Evolutionary conservation across 2,113 vertebrate species (phyloP), one percentile per base, ranked within the genome.

Genomic region (Sclerurus mexicanus): DNA sequence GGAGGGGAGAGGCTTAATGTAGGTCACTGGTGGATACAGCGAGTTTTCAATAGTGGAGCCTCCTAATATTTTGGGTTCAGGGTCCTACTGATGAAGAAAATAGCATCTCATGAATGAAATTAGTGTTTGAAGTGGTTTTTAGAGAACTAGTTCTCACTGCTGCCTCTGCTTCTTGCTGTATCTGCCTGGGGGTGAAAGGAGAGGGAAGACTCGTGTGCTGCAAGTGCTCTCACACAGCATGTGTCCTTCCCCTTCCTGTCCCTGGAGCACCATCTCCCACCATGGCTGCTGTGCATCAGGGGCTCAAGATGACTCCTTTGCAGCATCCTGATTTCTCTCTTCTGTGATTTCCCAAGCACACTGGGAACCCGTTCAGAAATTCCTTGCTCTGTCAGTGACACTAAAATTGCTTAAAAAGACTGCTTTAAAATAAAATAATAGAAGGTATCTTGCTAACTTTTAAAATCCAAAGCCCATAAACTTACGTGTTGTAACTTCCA

Each of bases 1-100:
- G 69, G 53, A 93, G 82, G 63, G 56, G 76, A 89, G 64, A 90
- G 27, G 44, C 60, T 72, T 64, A 64, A 93, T 94, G 85, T 94
- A 94, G 96, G 88, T 94, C 95, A 85, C 22, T 22, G 60, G n/a
- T 75, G 42, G 49, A 60, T 78, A n/a, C 3, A 1, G 35, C 3
- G 12, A 58, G 7, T 42, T 96, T 94, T 77, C 31, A 20, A 13
- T 50, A 37, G 7, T 31, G 30, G 75, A 77, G 39, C 39, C 22
- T 86, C 31, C 6, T 47, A 11, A 39, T 27, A 23, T 64, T 74
- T 87, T 44, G 30, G 7, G 27, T 59, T 85, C 24, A 27, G 4
- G 4, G 39, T 67, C 18, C 33, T 24, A 2, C 24, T 71, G 30
- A 52, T 72, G 66, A 16, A 42, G 19, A 71, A 72, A 25, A 31